Evolutionary conservation across 2,113 vertebrate genomes (phyloP).

Genomic region (Dendropsophus ebraccatus): DNA sequence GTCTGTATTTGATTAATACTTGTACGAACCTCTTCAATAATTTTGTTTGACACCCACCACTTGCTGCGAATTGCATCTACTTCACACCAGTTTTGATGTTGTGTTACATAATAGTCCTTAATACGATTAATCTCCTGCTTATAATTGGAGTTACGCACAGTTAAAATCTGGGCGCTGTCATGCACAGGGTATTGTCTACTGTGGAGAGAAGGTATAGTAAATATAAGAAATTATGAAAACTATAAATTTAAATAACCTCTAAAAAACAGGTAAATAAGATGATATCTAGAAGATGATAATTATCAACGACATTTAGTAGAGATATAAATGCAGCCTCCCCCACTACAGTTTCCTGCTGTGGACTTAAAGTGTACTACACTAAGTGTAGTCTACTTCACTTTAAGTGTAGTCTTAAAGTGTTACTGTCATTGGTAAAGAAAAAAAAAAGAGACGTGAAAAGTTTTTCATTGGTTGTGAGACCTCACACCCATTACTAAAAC

Average conservation of each 20-base stretch:
- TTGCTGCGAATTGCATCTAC: slow-evolving; percentile 82
- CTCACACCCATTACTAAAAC: too few relatives aligned
- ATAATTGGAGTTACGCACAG: slow-evolving; percentile 78
- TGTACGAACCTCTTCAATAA: slow-evolving; percentile 74
- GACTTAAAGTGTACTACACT: too few relatives aligned
- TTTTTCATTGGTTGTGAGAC: too few relatives aligned
- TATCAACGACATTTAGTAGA: too few relatives aligned
- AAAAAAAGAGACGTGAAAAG: too few relatives aligned
- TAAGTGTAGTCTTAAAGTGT: too few relatives aligned
- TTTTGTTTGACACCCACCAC: slow-evolving; percentile 86
- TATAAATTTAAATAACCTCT: neutral
- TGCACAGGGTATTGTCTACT: slow-evolving; percentile 74
- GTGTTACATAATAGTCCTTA: slow-evolving; percentile 75
- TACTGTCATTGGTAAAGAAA: too few relatives aligned
- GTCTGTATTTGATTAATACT: slow-evolving; percentile 78
- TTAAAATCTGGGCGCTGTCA: slow-evolving; percentile 82
- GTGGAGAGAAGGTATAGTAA: slow-evolving; percentile 41
- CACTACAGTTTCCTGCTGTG: too few relatives aligned
- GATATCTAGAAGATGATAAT: neutral
- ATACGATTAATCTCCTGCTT: slow-evolving; percentile 74
- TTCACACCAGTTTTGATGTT: slow-evolving; percentile 86
- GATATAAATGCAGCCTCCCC: too few relatives aligned
- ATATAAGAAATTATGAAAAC: neutral
- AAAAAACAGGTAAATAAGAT: neutral
- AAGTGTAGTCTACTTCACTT: too few relatives aligned